phyloP scores from a whole-genome alignment of 2,888 invertebrate species.

The Tubulanus polymorphus region DNA sequence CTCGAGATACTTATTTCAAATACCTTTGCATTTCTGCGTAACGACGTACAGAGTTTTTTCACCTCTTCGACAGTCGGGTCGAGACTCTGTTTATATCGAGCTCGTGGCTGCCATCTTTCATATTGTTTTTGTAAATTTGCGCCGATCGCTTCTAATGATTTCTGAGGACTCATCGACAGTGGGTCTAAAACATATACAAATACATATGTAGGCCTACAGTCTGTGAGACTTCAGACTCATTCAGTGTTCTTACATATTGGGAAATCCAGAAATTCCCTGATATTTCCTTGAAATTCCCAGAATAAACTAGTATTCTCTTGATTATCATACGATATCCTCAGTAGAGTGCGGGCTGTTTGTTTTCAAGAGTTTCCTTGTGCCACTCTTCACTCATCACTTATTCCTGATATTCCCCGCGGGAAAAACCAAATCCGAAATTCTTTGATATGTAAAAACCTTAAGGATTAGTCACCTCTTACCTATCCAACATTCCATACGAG shows the following conservation, averaged over 20 bases:
- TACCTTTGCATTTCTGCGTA: slow-evolving; percentile 88
- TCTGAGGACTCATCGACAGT: slow-evolving; percentile 77
- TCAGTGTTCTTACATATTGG: too few relatives aligned
- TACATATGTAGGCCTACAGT: too few relatives aligned
- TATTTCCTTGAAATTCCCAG: too few relatives aligned
- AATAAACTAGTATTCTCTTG: too few relatives aligned
- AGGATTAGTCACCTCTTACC: slow-evolving; percentile 59
- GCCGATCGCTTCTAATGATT: slow-evolving; percentile 90
- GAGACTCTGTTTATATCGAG: slow-evolving; percentile 87
- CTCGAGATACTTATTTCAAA: not conserved
- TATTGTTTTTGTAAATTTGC: slow-evolving; percentile 90
- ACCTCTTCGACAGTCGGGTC: slow-evolving; percentile 98
- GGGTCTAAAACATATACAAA: slow-evolving; percentile 58
- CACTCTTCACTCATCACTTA: too few relatives aligned
- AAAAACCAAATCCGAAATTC: too few relatives aligned
- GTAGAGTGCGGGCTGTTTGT: not conserved
- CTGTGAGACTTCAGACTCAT: too few relatives aligned
- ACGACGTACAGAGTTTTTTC: slow-evolving; percentile 89
- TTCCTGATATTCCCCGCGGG: too few relatives aligned
- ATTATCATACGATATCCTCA: not conserved
- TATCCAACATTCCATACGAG: slow-evolving; percentile 94
- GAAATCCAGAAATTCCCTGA: too few relatives aligned
- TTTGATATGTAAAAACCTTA: too few relatives aligned
- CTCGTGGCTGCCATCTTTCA: slow-evolving; percentile 97
- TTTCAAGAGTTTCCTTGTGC: too few relatives aligned